phyloP scores from a whole-genome alignment of 2,113 vertebrate genomes.

The Pseudolaguvia tuberculata region DNA sequence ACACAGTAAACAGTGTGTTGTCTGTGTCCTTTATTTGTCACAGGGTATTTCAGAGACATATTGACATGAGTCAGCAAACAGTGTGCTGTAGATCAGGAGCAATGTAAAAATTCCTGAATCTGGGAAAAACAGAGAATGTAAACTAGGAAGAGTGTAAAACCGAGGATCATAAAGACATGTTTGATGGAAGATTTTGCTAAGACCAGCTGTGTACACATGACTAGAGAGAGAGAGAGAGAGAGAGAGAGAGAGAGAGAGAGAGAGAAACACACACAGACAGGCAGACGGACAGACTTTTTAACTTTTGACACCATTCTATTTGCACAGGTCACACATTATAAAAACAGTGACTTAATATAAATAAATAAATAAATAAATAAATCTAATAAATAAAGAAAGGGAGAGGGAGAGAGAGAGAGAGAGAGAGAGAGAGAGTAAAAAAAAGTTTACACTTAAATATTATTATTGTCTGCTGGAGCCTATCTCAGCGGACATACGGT shows the following conservation, averaged over 20 bases:
- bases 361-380: too few species aligned
- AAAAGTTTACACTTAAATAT: too few species aligned
- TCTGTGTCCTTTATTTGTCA: neutral
- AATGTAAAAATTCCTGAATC: conserved; percentile 63
- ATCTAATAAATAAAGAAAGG: neutral
- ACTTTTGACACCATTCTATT: too few species aligned
- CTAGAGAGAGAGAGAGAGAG: conserved; percentile 36
- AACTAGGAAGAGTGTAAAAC: conserved; percentile 53
- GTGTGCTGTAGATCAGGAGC: conserved; percentile 23
- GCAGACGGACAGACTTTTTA: neutral
- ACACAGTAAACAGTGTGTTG: neutral
- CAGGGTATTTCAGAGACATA: conserved; percentile 27
- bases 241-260: conserved; percentile 9
- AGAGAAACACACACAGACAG: too few species aligned
- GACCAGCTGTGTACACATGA: conserved; percentile 71
- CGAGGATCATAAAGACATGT: conserved; percentile 62
- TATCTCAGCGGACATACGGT: too few species aligned
- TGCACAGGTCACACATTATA: too few species aligned
- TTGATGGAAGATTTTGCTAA: conserved; percentile 61
- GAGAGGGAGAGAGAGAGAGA: neutral
- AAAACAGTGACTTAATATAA: too few species aligned
- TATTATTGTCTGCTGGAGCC: too few species aligned
- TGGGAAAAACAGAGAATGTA: conserved; percentile 38
- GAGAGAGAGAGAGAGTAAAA: neutral
- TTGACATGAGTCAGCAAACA: conserved; percentile 44